phyloP scores from a whole-genome alignment of 2,113 vertebrate genomes.

The Oreotragus oreotragus region DNA sequence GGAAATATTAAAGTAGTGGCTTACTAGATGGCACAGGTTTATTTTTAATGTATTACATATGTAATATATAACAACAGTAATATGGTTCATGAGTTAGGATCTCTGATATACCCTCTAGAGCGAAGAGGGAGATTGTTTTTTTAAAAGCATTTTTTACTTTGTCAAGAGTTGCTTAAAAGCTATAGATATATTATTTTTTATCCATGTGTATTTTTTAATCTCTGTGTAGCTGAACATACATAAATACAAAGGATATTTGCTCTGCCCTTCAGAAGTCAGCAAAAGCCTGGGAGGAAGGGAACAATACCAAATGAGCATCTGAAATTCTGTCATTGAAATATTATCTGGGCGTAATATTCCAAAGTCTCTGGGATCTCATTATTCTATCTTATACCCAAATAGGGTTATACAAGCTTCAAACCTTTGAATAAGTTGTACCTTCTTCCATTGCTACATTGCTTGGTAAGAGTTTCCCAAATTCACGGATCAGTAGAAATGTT shows the following conservation, averaged over 20 bases:
- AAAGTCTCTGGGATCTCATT: neutral
- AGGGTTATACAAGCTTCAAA: neutral
- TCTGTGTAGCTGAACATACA: neutral
- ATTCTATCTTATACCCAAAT: neutral
- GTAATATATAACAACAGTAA: neutral
- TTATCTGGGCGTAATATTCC: neutral
- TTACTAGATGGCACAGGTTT: slow-evolving; percentile 25
- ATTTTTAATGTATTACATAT: neutral
- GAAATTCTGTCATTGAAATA: neutral
- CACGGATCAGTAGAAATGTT: neutral
- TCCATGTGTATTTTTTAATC: neutral
- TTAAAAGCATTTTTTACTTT: neutral
- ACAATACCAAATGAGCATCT: neutral
- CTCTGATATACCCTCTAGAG: neutral
- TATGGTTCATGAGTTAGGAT: neutral
- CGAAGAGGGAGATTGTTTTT: neutral
- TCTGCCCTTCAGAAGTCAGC: neutral
- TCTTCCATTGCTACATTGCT: neutral
- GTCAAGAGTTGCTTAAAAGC: neutral
- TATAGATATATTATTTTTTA: neutral
- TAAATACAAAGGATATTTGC: neutral
- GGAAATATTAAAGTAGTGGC: slow-evolving; percentile 45
- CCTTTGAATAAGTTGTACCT: neutral
- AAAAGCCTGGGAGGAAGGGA: neutral
- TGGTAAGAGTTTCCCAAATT: neutral